Evolutionary conservation across 2,797 vertebrate genomes (phyloP).

Genomic region (Trachops cirrhosus): DNA sequence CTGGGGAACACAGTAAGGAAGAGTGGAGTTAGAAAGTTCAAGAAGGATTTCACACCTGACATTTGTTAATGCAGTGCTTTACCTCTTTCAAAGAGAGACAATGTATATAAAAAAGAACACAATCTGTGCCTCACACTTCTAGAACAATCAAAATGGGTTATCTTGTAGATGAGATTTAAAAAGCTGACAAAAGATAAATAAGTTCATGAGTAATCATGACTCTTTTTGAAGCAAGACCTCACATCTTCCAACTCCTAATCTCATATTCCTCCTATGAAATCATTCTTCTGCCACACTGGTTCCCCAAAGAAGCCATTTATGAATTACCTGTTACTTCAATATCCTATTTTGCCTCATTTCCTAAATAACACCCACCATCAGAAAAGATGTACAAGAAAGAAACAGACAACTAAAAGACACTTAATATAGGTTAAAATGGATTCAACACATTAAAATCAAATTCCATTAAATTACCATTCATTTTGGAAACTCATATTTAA

Average conservation of each 20-base stretch:
- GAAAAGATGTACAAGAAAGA: constrained; percentile 15
- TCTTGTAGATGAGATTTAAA: constrained; percentile 12
- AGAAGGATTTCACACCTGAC: neutral
- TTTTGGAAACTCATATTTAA: constrained; percentile 20
- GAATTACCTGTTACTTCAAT: neutral
- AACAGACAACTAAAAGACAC: constrained; percentile 3
- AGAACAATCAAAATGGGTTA: neutral
- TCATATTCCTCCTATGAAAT: neutral
- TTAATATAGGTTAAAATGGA: neutral
- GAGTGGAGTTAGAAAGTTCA: neutral
- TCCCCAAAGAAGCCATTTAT: neutral
- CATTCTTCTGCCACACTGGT: neutral
- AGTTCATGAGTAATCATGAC: neutral
- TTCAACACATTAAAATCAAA: neutral
- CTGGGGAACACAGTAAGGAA: neutral
- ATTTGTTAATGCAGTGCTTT: neutral
- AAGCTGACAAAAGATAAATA: neutral
- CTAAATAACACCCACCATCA: neutral
- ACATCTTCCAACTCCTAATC: neutral
- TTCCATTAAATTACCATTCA: neutral
- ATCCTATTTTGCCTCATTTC: constrained; percentile 3
- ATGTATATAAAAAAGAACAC: neutral
- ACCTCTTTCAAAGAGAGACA: neutral
- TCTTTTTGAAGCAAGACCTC: neutral
- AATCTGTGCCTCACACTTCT: neutral